phyloP scores from a whole-genome alignment of 2,797 vertebrate species.

The Arrhamphus sclerolepis region DNA sequence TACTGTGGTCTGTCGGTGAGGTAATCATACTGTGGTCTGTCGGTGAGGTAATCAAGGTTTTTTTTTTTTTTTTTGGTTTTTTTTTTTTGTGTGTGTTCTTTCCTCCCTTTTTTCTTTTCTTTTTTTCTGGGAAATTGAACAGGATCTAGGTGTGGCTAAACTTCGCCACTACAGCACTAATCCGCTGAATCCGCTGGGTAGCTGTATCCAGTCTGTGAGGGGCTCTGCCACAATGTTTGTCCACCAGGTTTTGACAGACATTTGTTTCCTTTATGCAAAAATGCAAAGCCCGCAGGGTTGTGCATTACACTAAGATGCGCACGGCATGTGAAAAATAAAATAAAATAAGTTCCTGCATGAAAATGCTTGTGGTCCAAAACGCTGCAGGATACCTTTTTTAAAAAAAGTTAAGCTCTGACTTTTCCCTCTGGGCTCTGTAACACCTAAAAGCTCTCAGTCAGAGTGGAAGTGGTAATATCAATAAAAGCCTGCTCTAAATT shows the following conservation, averaged over 20 bases:
- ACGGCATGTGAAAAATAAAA: constrained; percentile 8
- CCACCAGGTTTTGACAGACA: not conserved
- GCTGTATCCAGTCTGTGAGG: too few relatives aligned
- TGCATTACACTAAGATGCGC: not conserved
- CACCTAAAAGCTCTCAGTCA: constrained; percentile 10
- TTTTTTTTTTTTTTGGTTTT: too few relatives aligned
- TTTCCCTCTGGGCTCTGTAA: constrained; percentile 4
- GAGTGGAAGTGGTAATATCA: constrained; percentile 9
- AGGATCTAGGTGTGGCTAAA: too few relatives aligned
- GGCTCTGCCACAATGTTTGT: not conserved
- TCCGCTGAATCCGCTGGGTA: too few relatives aligned
- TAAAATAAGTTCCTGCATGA: too few relatives aligned
- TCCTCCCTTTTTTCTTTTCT: too few relatives aligned
- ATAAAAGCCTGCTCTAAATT: not conserved
- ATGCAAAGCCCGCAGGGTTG: not conserved
- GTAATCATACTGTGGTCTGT: too few relatives aligned
- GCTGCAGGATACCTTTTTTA: constrained; percentile 17
- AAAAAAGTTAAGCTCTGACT: constrained; percentile 13
- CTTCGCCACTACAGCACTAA: too few relatives aligned
- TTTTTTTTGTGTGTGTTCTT: too few relatives aligned
- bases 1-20: too few relatives aligned
- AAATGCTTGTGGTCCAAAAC: constrained; percentile 1
- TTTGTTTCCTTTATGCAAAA: not conserved
- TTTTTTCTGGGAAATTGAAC: too few relatives aligned
- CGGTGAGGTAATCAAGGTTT: too few relatives aligned